Percentiles rank a stretch among this genome's conserved stretches.
These are phyloP conservation scores for Oreonectes daqikongensis DNA, from an alignment of 2,797 vertebrate species.

Conservation along the genomic window DNA sequence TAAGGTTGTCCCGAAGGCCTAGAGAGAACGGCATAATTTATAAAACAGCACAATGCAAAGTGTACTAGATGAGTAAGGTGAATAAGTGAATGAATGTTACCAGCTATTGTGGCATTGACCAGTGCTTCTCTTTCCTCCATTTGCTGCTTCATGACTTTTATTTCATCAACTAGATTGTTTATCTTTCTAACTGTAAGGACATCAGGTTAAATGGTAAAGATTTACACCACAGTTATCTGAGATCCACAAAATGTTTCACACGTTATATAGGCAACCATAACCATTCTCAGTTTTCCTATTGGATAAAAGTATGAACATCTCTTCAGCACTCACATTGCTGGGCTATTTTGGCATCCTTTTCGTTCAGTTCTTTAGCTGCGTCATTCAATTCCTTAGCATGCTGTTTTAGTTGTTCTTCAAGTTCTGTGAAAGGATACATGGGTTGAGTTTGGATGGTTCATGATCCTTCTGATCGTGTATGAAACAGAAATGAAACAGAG, in stretches of 20 bases:
- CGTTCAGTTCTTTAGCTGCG: slow-evolving; percentile 52
- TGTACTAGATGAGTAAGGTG: too few species aligned
- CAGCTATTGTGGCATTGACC: slow-evolving; percentile 18
- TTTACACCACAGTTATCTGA: too few species aligned
- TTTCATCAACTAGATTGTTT: not conserved
- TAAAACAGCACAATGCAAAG: not conserved
- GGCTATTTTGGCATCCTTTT: slow-evolving; percentile 11
- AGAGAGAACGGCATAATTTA: not conserved
- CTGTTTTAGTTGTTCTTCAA: slow-evolving; percentile 41
- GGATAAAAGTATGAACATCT: not conserved
- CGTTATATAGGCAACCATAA: too few species aligned
- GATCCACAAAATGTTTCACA: too few species aligned
- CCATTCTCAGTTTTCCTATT: not conserved
- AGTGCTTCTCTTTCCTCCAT: not conserved
- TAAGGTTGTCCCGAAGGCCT: slow-evolving; percentile 10
- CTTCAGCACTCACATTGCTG: slow-evolving; percentile 56
- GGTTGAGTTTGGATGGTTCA: too few species aligned
- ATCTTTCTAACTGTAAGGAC: slow-evolving; percentile 2
- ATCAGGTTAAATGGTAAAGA: not conserved
- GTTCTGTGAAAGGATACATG: slow-evolving; percentile 40
- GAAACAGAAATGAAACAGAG: not conserved
- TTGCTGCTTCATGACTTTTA: slow-evolving; percentile 15
- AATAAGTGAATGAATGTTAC: slow-evolving; percentile 19
- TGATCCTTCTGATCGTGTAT: not conserved
- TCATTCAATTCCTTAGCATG: not conserved